Evolutionary conservation across 92 coral and sea anemone species (phyloP), one percentile per base, ranked within the genome.

Genomic region (Parazoanthus darwini): DNA sequence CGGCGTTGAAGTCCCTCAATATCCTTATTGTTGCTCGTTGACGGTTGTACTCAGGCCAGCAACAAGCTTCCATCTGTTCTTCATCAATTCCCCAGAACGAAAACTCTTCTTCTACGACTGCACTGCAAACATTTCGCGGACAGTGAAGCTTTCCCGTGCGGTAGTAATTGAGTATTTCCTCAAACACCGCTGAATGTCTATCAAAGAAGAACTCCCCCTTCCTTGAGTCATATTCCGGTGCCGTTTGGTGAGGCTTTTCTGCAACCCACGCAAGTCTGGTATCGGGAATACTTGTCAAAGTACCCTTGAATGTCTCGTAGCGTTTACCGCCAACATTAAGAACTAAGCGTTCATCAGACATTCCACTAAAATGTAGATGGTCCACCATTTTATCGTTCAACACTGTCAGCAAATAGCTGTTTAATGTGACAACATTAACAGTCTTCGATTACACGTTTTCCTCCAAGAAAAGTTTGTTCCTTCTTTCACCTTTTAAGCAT

Each of bases 1-100:
- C 86, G 67, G 63, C 77, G 85, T 92, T 89, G 35, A 94, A 91
- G 6, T 90, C 92, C n/a, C 92, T 89, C 48, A 92, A 42, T 54
- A 87, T 91, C 66, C 92, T 93, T 65, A 92, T 93, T 42, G 94
- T 88, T 73, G 93, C 92, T 46, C 94, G 90, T 84, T 94, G 97
- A 4, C 94, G 93, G 63, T 93, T 93, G 80, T 92, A 94, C 54
- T 94, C 94, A 23, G 97, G 94, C 97, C 97, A 94, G 56, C 97
- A 94, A 44, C 97, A 94, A 3, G 93, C 93, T 54, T 94, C 97
- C 89, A 94, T 94, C 82, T 94, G 93, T 22, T 91, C 90, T 35
- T 91, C 91, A 72, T 94, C 95, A 76, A 94, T 94, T n/a, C 97
- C 97, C 97, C 97, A 94, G 74, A 94, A 94, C 26, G 92, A 93